These are phyloP conservation scores for Rhinolophus ferrumequinum DNA, from an alignment of 2,113 vertebrate species.

Conservation along the genomic window DNA sequence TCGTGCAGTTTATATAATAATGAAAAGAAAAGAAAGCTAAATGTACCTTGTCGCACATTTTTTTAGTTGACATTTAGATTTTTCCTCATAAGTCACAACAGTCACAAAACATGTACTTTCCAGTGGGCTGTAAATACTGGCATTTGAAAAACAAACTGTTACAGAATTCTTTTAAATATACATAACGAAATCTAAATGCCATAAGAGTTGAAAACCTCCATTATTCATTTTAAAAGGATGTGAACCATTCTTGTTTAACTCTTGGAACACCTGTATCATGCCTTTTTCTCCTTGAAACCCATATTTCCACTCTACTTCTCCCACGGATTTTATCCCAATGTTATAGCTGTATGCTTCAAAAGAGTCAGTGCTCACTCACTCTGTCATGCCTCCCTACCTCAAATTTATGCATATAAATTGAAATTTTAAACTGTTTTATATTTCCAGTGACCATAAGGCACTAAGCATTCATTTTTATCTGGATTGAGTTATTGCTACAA, in stretches of 20 bases:
- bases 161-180: background rate
- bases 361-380: background rate
- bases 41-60: background rate
- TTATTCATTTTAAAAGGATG: background rate
- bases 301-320: background rate
- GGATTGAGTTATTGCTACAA: background rate
- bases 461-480: background rate
- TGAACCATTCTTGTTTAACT: background rate
- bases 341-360: background rate
- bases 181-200: background rate
- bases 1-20: background rate
- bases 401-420: background rate
- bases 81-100: background rate
- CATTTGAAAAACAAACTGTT: background rate
- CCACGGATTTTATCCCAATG: background rate
- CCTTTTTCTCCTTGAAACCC: background rate
- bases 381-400: background rate
- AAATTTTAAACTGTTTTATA: slow-evolving; percentile 26
- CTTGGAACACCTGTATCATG: background rate
- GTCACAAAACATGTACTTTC: background rate
- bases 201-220: background rate
- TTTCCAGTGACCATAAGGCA: background rate
- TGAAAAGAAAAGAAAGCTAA: background rate
- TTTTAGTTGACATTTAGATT: slow-evolving; percentile 6
- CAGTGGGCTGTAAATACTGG: background rate